A percentile compares a stretch with the other conserved stretches of the same genome.
Evolutionary conservation across 1,140 invertebrate species (phyloP).

Genomic region (Sitophilus oryzae): DNA sequence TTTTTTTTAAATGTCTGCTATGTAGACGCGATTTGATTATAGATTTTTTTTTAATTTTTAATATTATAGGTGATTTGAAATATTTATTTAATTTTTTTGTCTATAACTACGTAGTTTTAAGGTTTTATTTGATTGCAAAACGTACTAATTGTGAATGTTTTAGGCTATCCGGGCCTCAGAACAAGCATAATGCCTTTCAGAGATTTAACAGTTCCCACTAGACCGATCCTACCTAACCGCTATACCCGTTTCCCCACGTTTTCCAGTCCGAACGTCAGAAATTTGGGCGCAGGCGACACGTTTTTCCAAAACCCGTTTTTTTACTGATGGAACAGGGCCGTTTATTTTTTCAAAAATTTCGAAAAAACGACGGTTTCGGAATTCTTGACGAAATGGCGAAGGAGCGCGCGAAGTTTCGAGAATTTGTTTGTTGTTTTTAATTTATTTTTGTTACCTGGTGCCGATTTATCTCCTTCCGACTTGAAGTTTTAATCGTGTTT

Average conservation of each 20-base stretch:
- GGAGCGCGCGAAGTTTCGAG: too few species aligned
- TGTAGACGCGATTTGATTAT: too few species aligned
- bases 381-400: neutral
- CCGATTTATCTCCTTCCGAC: too few species aligned
- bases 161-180: slow-evolving; percentile 27
- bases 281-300: slow-evolving; percentile 34
- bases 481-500: too few species aligned
- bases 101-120: neutral
- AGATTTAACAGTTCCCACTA: slow-evolving; percentile 28
- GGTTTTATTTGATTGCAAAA: neutral
- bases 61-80: neutral
- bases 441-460: too few species aligned
- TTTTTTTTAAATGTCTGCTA: too few species aligned
- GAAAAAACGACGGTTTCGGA: neutral
- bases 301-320: slow-evolving; percentile 33
- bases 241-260: slow-evolving; percentile 27
- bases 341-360: neutral
- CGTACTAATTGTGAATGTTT: slow-evolving; percentile 1
- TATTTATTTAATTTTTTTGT: slow-evolving; percentile 1
- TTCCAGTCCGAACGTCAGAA: slow-evolving; percentile 27
- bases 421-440: too few species aligned
- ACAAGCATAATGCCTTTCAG: slow-evolving; percentile 31
- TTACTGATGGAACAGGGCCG: slow-evolving; percentile 23
- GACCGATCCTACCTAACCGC: slow-evolving; percentile 30
- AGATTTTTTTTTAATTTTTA: neutral